Evolutionary conservation across 1,140 invertebrate species (phyloP).

Genomic region (Laupala kohalensis): DNA sequence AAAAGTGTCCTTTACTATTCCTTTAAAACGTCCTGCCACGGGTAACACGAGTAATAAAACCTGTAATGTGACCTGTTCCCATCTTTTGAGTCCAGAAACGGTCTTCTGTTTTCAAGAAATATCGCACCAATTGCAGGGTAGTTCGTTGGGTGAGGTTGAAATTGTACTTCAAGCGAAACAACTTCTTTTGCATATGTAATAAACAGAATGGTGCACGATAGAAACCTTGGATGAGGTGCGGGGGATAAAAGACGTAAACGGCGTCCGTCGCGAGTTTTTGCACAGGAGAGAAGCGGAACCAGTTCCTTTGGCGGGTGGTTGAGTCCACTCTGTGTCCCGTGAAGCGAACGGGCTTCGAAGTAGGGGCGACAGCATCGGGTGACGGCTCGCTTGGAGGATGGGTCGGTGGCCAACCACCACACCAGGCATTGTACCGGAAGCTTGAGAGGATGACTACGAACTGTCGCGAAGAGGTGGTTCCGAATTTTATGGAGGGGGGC

Average conservation of each 20-base stretch:
- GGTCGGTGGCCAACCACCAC: no score
- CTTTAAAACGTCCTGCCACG: no score
- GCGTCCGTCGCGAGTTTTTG: neutral
- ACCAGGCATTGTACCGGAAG: no score
- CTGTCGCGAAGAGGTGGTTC: no score
- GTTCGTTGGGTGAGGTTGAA: neutral
- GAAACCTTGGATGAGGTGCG: neutral
- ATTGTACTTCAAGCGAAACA: neutral
- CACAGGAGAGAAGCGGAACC: neutral
- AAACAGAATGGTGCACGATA: neutral
- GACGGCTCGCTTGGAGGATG: neutral
- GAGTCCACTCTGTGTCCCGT: no score
- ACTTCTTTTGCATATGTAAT: neutral
- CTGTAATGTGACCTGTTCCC: no score
- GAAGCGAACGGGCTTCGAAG: no score
- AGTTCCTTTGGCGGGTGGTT: neutral
- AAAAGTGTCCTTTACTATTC: no score
- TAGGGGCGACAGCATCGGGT: neutral
- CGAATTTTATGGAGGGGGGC: no score
- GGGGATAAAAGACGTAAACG: no score
- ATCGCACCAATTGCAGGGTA: neutral
- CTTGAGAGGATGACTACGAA: no score
- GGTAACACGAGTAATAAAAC: no score
- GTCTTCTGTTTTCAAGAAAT: neutral
- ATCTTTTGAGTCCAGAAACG: neutral